Conservation (phyloP, 2,113 vertebrate species). For the Halcyon senegalensis region DNA sequence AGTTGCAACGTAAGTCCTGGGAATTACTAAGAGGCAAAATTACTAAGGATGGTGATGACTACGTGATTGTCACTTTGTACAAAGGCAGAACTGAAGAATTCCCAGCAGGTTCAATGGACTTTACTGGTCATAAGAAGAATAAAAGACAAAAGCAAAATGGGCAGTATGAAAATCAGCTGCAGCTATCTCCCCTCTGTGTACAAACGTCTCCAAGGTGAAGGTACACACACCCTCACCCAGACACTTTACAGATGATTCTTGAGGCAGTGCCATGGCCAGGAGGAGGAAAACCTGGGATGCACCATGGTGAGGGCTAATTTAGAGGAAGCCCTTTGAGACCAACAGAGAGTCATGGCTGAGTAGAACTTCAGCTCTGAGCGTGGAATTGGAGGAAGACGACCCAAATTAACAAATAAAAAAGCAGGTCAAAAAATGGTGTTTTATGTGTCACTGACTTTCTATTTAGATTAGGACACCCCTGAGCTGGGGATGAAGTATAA, state of each 20-base stretch:
- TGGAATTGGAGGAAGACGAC: background rate
- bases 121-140: background rate
- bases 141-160: background rate
- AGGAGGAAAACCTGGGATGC: background rate
- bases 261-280: background rate
- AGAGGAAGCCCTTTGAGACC: background rate
- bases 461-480: background rate
- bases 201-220: background rate
- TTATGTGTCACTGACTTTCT: background rate
- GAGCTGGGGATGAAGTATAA: background rate
- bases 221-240: background rate
- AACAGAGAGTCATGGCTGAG: background rate
- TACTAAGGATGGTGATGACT: background rate
- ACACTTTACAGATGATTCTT: background rate
- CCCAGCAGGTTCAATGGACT: background rate
- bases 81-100: background rate
- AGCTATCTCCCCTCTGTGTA: background rate
- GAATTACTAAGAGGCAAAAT: background rate
- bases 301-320: background rate
- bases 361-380: background rate
- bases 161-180: background rate
- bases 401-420: background rate
- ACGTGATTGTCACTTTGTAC: background rate
- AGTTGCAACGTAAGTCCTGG: background rate
- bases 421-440: accelerated